Evolutionary conservation across 2,797 vertebrate species (phyloP).

Genomic region (Lutra lutra): DNA sequence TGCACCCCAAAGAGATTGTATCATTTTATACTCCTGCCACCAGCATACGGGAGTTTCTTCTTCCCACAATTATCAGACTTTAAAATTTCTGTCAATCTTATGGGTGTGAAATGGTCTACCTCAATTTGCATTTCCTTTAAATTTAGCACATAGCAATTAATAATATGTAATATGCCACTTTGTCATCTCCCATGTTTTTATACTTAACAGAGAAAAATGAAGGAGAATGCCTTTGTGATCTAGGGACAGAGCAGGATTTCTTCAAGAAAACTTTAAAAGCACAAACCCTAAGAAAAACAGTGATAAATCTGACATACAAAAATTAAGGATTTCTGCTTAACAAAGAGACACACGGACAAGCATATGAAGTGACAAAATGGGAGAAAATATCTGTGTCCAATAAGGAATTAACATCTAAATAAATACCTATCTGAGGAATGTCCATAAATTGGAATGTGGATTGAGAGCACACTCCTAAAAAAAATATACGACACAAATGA

Average conservation of each 20-base stretch:
- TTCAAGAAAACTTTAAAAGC: slow-evolving; percentile 35
- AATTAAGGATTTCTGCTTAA: slow-evolving; percentile 27
- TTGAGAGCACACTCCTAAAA: background rate
- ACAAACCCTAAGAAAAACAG: slow-evolving; percentile 24
- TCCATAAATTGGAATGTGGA: background rate
- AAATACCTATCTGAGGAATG: slow-evolving; percentile 3
- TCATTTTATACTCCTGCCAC: background rate
- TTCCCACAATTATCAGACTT: background rate
- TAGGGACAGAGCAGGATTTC: background rate
- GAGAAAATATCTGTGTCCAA: background rate
- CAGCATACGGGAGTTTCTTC: background rate
- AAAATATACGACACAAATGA: background rate
- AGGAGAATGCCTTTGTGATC: background rate
- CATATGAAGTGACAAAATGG: background rate
- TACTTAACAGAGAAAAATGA: background rate
- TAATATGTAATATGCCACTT: background rate
- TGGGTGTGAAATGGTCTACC: background rate
- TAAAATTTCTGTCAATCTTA: background rate
- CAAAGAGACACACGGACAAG: background rate
- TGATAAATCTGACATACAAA: background rate
- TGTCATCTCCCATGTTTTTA: background rate
- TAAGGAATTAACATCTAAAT: background rate
- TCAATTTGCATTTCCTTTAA: slow-evolving; percentile 40
- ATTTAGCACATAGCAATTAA: background rate
- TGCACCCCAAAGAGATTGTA: background rate